A percentile compares a stretch with the other conserved stretches of the same genome.
These are phyloP conservation scores for Nasonia giraulti DNA, from an alignment of 1,140 invertebrate species.

Conservation along the genomic window DNA sequence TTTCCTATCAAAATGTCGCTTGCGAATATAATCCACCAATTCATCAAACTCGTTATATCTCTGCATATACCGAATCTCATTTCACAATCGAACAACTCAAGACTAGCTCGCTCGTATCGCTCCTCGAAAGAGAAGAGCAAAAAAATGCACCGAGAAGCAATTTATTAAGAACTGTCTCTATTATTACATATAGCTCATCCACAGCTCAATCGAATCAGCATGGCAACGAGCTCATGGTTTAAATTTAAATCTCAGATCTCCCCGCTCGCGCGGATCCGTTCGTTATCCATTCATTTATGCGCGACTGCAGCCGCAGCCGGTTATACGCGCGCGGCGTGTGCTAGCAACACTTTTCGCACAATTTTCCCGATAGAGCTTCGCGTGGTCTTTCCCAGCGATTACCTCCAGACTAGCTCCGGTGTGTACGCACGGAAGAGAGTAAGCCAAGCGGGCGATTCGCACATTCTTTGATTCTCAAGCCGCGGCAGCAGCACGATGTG, in stretches of 20 bases:
- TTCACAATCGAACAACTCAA: no score
- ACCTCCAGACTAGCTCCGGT: not conserved
- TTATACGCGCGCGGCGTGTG: not conserved
- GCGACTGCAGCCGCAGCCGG: not conserved
- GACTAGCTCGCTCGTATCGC: no score
- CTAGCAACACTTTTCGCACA: not conserved
- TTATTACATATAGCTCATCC: not conserved
- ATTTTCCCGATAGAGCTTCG: not conserved
- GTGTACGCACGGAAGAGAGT: not conserved
- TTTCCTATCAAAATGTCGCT: no score
- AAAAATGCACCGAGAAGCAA: not conserved
- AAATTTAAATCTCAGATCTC: not conserved
- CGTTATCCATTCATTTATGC: constrained; percentile 18
- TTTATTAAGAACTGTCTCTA: not conserved
- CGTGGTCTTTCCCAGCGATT: constrained; percentile 3
- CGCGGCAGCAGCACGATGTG: not conserved
- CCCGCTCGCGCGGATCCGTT: not conserved
- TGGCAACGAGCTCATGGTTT: not conserved
- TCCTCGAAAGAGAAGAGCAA: no score
- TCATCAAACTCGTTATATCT: no score
- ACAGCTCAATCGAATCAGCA: not conserved
- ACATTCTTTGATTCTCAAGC: constrained; percentile 23
- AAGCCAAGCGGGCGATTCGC: not conserved
- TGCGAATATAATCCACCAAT: no score
- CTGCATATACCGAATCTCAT: no score